A percentile compares a stretch with the other conserved stretches of the same genome.
These are phyloP conservation scores for Diaperis boleti DNA, from an alignment of 2,888 invertebrate genomes.

Conservation along the genomic window DNA sequence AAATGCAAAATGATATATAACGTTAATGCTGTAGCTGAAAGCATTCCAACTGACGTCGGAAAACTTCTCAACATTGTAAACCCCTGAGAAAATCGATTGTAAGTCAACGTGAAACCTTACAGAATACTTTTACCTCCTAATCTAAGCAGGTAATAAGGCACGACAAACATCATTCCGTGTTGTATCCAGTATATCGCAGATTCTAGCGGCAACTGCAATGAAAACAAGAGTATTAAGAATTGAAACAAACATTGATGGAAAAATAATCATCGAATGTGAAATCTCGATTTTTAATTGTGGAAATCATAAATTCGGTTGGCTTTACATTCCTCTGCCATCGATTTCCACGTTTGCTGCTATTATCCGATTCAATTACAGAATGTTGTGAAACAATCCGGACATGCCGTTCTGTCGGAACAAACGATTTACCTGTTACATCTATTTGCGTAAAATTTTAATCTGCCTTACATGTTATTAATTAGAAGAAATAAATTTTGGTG, in stretches of 20 bases:
- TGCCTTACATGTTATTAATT: not conserved
- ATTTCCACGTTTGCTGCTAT: constrained; percentile 11
- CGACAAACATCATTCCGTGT: constrained; percentile 94
- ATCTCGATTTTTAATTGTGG: too few species aligned
- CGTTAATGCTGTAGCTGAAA: constrained; percentile 82
- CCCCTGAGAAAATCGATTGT: constrained; percentile 73
- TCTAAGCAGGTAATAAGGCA: constrained; percentile 91
- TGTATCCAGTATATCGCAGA: constrained; percentile 95
- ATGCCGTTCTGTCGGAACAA: constrained; percentile 3
- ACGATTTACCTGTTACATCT: constrained; percentile 4
- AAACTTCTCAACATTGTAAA: constrained; percentile 83
- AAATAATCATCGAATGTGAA: constrained; percentile 10
- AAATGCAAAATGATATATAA: constrained; percentile 86
- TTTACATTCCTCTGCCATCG: constrained; percentile 7
- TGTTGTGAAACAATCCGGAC: constrained; percentile 4
- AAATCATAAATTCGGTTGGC: constrained; percentile 1
- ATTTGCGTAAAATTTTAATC: constrained; percentile 18
- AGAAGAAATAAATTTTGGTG: not conserved
- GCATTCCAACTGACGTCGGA: constrained; percentile 84
- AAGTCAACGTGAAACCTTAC: constrained; percentile 14
- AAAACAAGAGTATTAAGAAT: constrained; percentile 43
- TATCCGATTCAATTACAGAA: constrained; percentile 16
- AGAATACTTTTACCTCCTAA: constrained; percentile 78
- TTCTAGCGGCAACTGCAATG: constrained; percentile 87
- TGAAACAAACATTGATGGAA: too few species aligned